Base-by-base conservation (phyloP, 2,888 invertebrate species). In the Tenthredo notha region DNA sequence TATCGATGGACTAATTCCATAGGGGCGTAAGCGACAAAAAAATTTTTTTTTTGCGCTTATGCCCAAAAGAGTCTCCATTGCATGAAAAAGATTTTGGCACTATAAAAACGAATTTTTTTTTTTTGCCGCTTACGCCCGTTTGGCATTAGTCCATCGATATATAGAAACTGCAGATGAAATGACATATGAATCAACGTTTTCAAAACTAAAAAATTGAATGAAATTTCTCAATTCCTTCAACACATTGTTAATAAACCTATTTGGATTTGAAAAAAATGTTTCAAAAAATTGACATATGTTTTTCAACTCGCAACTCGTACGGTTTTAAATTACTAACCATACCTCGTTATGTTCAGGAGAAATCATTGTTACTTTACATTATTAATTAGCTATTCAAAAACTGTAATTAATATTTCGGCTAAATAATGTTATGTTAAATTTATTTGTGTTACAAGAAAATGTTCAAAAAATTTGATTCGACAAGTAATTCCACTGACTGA, bases 201-300 rank as follows among this genome's bases (percentile, higher is more conserved):
- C 80, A 29, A 54, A 21, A 61, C 21, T 80, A 0, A 33, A 25
- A 43, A 83, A 54, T 50, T 58, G 58, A 72, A 37, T 82, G 6
- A 80, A 61, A 80, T 18, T 61, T 61, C 33, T 61, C 33, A 10
- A 58, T 29, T 12, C 7, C 40, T 61, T 50, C 54, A n/a, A n/a
- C 29, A 50, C 15, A 84, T 29, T 70, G 43, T 61, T 0, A 33
- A 72, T 12, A 37, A 18, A 74, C 29, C n/a, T 74, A 10, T 10
- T 12, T 74, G 21, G 40, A n/a, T 29, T 47, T 74, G 9, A 9
- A 9, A 72, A 84, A n/a, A 29, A 29, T 84, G 15, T 72, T 47
- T 74, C 50, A 47, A 74, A 58, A 58, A 84, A 74, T 70, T 21
- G 7, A 37, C 67, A 84, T 84, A 74, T 43, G 72, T 74, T 74